Evolutionary conservation across 2,888 invertebrate genomes (phyloP), one percentile per base, ranked within the genome.

Genomic region (Graphium colonna): DNA sequence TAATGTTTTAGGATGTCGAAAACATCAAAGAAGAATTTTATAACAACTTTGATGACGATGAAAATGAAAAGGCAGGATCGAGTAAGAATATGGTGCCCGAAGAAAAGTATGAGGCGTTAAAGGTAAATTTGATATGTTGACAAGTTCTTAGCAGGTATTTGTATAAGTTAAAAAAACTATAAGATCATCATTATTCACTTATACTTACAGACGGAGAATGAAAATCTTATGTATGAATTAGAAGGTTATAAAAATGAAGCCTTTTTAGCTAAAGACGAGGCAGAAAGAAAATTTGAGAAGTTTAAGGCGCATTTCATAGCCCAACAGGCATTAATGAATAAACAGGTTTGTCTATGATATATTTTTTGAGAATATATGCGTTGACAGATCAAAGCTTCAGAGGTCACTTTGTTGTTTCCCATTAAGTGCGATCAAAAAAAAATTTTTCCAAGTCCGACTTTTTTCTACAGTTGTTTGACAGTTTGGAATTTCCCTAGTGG

Each of bases 231-330:
- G 43, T 96, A 95, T 75, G 96, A 97, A 79, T 82, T 98, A 67
- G 97, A 97, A 77, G 97, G 97, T 0, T 96, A 96, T 75, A 96
- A 95, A 79, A 97, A 97, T 78, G 97, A 98, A 87, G 95, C 96
- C 42, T 95, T 95, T 64, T 86, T 97, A 28, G 92, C 96, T 1
- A 95, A 96, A 71, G 92, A 93, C 41, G 97, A 97, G 72, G 92
- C 93, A 13, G 94, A 94, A 75, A 91, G 93, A 38, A 95, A 95
- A 64, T 90, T 95, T 43, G 95, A 86, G 64, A 85, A 95, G 52
- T 93, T 94, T 55, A 96, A 96, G 72, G 96, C 96, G 13, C 95
- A 95, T 64, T 96, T 96, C 82, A 92, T 97, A 12, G 84, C 85
- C 1, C 75, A 79, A 51, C 83, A 85, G 52, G 83, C 85, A 0